A percentile compares a stretch with the other conserved stretches of the same genome.
These are phyloP conservation scores for Serinus canaria DNA, from an alignment of 2,113 vertebrate species.

Conservation along the genomic window DNA sequence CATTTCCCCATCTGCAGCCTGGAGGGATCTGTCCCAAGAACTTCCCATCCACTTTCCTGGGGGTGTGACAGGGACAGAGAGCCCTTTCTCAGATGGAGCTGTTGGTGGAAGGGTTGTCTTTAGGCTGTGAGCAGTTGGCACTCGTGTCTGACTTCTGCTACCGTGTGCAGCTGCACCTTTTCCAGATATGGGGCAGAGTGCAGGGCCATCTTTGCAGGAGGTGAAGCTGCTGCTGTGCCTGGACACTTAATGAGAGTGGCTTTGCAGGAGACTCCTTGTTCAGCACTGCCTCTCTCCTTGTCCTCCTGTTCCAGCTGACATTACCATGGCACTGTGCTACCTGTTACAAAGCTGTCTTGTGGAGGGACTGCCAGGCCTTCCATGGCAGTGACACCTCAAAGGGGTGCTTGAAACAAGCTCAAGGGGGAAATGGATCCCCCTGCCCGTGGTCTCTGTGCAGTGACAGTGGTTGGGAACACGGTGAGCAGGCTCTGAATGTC, in stretches of 20 bases:
- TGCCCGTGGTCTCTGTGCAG: rapidly evolving
- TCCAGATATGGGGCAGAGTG: background rate
- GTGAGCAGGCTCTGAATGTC: slow-evolving; percentile 48
- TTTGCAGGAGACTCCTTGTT: background rate
- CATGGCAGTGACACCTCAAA: background rate
- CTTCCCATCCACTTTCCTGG: background rate
- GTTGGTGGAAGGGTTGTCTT: background rate
- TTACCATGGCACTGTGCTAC: background rate
- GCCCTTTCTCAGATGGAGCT: rapidly evolving
- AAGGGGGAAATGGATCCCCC: background rate
- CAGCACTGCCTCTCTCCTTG: background rate
- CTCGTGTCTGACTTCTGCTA: background rate
- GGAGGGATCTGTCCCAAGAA: background rate
- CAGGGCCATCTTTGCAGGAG: background rate
- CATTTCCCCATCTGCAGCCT: background rate
- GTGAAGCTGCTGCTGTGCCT: rapidly evolving
- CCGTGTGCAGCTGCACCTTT: background rate
- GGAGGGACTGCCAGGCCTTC: background rate
- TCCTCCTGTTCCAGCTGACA: background rate
- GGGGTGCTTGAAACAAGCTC: background rate
- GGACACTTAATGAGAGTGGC: background rate
- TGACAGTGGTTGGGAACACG: background rate
- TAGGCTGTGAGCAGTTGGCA: background rate
- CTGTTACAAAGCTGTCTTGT: background rate
- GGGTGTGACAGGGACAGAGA: rapidly evolving